These are phyloP conservation scores for Alentia gelatinosa DNA, from an alignment of 2,888 invertebrate species.

Conservation along the genomic window DNA sequence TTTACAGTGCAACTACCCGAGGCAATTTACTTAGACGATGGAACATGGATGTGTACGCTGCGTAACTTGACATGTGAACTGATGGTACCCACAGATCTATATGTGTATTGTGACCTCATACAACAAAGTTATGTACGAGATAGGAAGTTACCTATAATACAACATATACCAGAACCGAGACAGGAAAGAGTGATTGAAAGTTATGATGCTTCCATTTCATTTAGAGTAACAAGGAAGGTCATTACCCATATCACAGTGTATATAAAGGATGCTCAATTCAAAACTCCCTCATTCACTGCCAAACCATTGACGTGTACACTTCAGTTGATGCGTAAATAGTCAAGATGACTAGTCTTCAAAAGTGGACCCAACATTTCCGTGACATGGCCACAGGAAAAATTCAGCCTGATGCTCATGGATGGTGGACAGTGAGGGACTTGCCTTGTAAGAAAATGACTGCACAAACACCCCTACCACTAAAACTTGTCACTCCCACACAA, in stretches of 20 bases:
- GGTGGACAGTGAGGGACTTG: neutral
- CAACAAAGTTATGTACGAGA: neutral
- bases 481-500: neutral
- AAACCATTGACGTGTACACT: slow-evolving; percentile 8
- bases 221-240: neutral
- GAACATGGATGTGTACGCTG: neutral
- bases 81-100: neutral
- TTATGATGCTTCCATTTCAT: neutral
- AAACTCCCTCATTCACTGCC: neutral
- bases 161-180: neutral
- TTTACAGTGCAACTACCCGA: slow-evolving; percentile 10
- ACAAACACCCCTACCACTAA: neutral
- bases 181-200: neutral
- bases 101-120: neutral
- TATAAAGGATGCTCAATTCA: neutral
- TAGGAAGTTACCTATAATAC: neutral
- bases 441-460: neutral
- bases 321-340: neutral
- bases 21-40: neutral
- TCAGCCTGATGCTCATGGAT: neutral
- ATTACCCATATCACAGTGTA: neutral
- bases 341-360: neutral
- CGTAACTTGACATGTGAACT: neutral
- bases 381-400: neutral
- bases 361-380: neutral